These are phyloP conservation scores for Trachelus tabidus DNA, from an alignment of 2,888 invertebrate genomes.

Conservation along the genomic window DNA sequence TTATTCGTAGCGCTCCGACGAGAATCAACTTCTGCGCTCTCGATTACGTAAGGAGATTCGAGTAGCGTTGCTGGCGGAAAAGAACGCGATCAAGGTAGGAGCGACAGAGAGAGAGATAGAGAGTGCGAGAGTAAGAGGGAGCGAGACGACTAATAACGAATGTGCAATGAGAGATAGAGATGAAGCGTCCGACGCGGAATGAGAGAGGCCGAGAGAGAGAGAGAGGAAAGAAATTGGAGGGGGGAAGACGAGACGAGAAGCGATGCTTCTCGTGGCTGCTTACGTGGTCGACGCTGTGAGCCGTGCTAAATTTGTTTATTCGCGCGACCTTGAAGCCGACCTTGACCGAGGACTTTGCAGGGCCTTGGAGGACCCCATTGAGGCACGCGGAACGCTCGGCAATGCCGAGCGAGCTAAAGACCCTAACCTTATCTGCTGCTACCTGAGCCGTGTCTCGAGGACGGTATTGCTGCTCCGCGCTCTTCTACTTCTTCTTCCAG, in stretches of 20 bases:
- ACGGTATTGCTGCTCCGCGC: background rate
- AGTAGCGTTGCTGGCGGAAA: background rate
- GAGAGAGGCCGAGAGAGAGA: too few species aligned
- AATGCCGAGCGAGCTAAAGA: background rate
- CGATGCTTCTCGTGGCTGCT: background rate
- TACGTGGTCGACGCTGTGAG: background rate
- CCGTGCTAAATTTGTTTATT: background rate
- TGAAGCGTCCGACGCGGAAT: too few species aligned
- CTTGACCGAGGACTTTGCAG: background rate
- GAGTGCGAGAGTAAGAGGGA: too few species aligned
- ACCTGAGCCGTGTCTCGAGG: background rate
- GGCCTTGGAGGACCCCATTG: background rate
- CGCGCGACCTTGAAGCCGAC: background rate
- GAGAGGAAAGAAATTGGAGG: background rate
- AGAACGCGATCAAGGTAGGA: background rate
- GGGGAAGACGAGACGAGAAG: background rate
- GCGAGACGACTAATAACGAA: background rate
- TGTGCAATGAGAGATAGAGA: too few species aligned
- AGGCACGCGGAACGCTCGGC: background rate
- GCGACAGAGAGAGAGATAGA: too few species aligned
- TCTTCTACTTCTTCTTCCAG: background rate
- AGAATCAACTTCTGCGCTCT: background rate
- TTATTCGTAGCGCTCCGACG: background rate
- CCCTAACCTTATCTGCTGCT: background rate
- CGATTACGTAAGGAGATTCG: background rate